A percentile compares a stretch with the other conserved stretches of the same genome.
These are phyloP conservation scores for Chironomus striatipennis DNA, from an alignment of 1,140 invertebrate species.

Conservation along the genomic window DNA sequence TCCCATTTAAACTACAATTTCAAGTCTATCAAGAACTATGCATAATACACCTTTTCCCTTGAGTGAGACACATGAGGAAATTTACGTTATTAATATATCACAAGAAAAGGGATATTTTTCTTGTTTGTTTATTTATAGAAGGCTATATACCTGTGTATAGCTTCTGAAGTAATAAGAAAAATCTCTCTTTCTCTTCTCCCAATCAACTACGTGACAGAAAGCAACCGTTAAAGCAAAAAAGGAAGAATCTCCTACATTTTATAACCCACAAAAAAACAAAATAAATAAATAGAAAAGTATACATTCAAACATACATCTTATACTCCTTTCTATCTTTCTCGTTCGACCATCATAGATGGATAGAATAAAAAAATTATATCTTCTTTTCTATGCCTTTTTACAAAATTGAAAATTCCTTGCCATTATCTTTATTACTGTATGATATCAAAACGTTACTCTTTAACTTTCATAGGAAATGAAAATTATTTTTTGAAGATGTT, in stretches of 20 bases:
- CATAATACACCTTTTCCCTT: too few species aligned
- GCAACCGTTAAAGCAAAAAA: not conserved
- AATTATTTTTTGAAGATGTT: not conserved
- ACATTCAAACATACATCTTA: too few species aligned
- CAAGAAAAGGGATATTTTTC: not conserved
- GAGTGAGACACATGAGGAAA: not conserved
- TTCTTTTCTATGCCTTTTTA: not conserved
- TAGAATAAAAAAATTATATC: not conserved
- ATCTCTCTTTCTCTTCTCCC: not conserved
- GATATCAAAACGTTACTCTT: not conserved
- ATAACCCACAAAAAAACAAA: not conserved
- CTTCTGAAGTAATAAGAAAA: not conserved
- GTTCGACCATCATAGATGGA: not conserved
- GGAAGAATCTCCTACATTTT: not conserved
- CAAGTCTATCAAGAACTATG: too few species aligned
- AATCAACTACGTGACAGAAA: not conserved
- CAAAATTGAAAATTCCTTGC: not conserved
- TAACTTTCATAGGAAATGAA: not conserved
- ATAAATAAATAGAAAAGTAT: not conserved
- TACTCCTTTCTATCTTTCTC: too few species aligned
- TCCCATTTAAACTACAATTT: too few species aligned
- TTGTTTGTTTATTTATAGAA: not conserved
- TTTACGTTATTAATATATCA: conserved; percentile 15
- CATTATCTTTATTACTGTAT: not conserved
- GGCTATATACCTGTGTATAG: not conserved